A percentile compares a stretch with the other conserved stretches of the same genome.
Evolutionary conservation across 2,113 vertebrate species (phyloP).

Genomic region (Poeciliopsis retropinna): DNA sequence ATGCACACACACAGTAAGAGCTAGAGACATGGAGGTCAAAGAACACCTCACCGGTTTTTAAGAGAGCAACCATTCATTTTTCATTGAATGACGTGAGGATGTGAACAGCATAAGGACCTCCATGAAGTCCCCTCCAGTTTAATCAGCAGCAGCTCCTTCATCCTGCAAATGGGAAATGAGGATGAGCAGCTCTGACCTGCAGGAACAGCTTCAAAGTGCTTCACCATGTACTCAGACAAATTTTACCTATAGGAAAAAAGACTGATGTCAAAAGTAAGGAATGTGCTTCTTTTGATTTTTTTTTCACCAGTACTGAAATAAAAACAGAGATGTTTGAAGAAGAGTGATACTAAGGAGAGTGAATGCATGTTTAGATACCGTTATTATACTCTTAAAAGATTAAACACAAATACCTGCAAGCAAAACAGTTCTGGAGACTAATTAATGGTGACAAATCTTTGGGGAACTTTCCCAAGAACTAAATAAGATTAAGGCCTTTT

Average conservation of each 20-base stretch:
- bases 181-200: conserved; percentile 29
- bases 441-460: not conserved
- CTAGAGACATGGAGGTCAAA: conserved; percentile 62
- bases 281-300: not conserved
- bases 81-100: conserved; percentile 60
- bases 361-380: not conserved
- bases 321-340: not conserved
- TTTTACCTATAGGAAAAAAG: not conserved
- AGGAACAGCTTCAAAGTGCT: conserved; percentile 25
- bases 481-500: conserved; percentile 3
- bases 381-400: not conserved
- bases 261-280: not conserved
- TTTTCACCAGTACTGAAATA: not conserved
- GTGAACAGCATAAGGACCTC: conserved; percentile 54
- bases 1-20: conserved; percentile 21
- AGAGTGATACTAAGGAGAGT: not conserved
- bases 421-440: not conserved
- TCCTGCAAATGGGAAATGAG: conserved; percentile 46
- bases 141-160: conserved; percentile 45
- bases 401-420: not conserved
- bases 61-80: conserved; percentile 64
- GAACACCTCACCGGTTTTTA: conserved; percentile 50
- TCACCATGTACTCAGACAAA: conserved; percentile 18
- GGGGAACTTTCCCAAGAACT: conserved; percentile 8
- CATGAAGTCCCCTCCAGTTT: conserved; percentile 59